phyloP scores from a whole-genome alignment of 1,140 invertebrate genomes.

The Cotesia chilonis region DNA sequence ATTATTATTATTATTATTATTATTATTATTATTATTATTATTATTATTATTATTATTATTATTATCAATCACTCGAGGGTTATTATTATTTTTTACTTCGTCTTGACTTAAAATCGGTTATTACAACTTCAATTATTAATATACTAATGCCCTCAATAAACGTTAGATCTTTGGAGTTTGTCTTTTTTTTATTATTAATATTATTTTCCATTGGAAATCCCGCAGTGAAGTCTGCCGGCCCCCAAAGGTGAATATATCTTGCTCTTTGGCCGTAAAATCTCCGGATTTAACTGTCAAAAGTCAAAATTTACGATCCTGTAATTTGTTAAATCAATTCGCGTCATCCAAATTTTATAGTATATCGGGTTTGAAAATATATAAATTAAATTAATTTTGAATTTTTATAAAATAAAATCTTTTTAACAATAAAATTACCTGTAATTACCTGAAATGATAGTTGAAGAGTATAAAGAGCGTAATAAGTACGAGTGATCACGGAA shows the following conservation, averaged over 20 bases:
- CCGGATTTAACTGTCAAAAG: slow-evolving; percentile 19
- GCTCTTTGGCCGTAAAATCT: slow-evolving; percentile 20
- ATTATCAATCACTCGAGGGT: not conserved
- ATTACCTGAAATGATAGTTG: too few species aligned
- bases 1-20: too few species aligned
- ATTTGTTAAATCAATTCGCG: slow-evolving; percentile 15
- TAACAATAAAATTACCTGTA: too few species aligned
- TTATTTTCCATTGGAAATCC: not conserved
- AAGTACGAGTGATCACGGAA: slow-evolving; percentile 50
- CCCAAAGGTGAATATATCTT: slow-evolving; percentile 18
- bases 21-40: too few species aligned
- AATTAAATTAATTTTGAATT: too few species aligned
- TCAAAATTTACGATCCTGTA: slow-evolving; percentile 20
- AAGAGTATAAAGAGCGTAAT: too few species aligned
- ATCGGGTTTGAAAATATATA: too few species aligned
- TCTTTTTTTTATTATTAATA: too few species aligned
- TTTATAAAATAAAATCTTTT: too few species aligned
- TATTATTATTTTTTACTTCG: not conserved
- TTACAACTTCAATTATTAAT: slow-evolving; percentile 16
- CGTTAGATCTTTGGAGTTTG: not conserved
- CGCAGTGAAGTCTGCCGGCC: slow-evolving; percentile 12
- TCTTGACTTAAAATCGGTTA: not conserved
- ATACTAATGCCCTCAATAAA: slow-evolving; percentile 16
- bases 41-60: too few species aligned
- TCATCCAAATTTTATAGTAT: too few species aligned